Evolutionary conservation across 2,113 vertebrate genomes (phyloP), one percentile per base, ranked within the genome.

Genomic region (Xyrauchen texanus): DNA sequence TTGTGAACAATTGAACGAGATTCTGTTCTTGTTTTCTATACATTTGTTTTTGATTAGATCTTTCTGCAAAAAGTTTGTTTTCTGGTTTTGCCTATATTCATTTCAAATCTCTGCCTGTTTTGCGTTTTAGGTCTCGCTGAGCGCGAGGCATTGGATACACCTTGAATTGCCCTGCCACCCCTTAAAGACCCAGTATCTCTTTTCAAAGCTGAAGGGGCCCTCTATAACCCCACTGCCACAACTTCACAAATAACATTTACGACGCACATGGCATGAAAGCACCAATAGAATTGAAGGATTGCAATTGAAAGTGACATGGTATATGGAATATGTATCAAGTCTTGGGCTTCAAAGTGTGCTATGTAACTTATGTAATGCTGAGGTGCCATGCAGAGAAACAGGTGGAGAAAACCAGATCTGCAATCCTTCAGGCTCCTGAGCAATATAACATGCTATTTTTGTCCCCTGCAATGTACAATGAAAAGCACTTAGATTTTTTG

Each of bases 51-150:
- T 34, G 21, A 3, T 34, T 34, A 34, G 21, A 34, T 34, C 21
- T 34, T 34, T 34, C 21, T 34, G 21, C 21, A 34, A 34, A 34
- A 34, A 34, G 21, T 34, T 34, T 34, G 21, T 34, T 34, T 34
- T 34, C 21, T 34, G 21, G 21, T 34, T 34, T 34, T 34, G 21
- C 21, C 21, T 34, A 1, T 34, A 34, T 34, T 34, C 3, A 3
- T 34, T 34, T 34, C 21, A 34, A 34, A 34, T 34, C 3, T 34
- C 21, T 34, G 21, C 21, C 93, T 93, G 92, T 89, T 94, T 91
- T 91, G 90, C 83, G 90, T 94, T 93, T 92, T 86, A 88, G 89
- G 90, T 87, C 87, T 85, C 83, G 88, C 89, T 88, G 91, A 92
- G 89, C 88, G 67, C 74, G 64, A 87, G 89, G 89, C 89, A 91